Evolutionary conservation across 2,888 invertebrate genomes (phyloP), one percentile per base, ranked within the genome.

Genomic region (Patella pellucida): DNA sequence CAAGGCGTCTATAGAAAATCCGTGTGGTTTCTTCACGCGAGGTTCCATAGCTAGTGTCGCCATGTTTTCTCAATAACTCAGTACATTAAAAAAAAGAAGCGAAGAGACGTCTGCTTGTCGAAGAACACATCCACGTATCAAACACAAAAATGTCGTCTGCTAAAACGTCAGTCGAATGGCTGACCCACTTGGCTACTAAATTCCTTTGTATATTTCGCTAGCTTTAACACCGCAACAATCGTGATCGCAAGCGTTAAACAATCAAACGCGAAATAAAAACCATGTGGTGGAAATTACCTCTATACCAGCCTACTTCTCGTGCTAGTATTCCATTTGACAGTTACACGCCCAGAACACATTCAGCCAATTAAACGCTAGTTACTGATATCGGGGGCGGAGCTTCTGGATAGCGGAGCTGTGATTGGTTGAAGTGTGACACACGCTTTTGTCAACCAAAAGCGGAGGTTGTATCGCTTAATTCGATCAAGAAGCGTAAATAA

Each of bases 211-310:
- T 23, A 23, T 62, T 62, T 62, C 23, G 62, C 23, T 62, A 23
- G n/a, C 62, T 62, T 62, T 62, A 62, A 62, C 62, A 62, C 62
- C 23, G 23, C 19, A 62, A 23, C 19, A n/a, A 23, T 62, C 23
- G 62, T 62, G 23, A 23, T 23, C 11, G 19, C 23, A 62, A 62
- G 15, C 62, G 62, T 62, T 62, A 62, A 62, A 62, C 62, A 62
- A 62, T 62, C 23, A 62, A 62, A 62, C 62, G 23, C 14, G 19
- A 23, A 62, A 62, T 62, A 62, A 62, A 62, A 62, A 23, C 23
- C 62, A 62, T 62, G 62, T 62, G 19, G 62, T 62, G 62, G 23
- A 62, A 62, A 62, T 62, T 62, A 62, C 62, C 23, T 62, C 62
- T 62, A 23, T 23, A 23, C 23, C 62, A 19, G 11, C 62, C 62